These are phyloP conservation scores for Ennomos fuscantarius DNA, from an alignment of 2,888 invertebrate genomes.

Conservation along the genomic window DNA sequence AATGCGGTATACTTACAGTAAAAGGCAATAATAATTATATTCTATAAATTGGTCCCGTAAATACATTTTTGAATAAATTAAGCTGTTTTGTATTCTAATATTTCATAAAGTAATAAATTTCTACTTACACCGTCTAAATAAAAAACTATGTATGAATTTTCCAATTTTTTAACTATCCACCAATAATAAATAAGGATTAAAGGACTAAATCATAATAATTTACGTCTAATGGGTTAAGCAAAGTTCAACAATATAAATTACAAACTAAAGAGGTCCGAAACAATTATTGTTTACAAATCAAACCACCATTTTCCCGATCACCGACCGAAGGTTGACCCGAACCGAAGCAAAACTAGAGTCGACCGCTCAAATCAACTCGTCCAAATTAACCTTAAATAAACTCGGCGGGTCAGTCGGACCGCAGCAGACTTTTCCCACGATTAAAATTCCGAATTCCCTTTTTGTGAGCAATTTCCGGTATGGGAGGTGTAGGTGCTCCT, in stretches of 20 bases:
- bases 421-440: conserved; percentile 63
- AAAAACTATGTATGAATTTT: no score
- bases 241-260: conserved; percentile 33
- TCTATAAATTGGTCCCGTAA: no score
- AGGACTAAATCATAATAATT: background rate
- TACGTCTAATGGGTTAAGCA: conserved; percentile 21
- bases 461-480: conserved; percentile 57
- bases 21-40: no score
- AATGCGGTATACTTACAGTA: no score
- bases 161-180: no score
- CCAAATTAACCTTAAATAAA: conserved; percentile 80
- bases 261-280: conserved; percentile 28
- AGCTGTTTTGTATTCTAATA: no score
- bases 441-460: conserved; percentile 61
- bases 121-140: no score
- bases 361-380: conserved; percentile 65
- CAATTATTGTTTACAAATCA: conserved; percentile 48
- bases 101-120: no score
- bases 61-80: no score
- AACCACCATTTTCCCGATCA: conserved; percentile 41
- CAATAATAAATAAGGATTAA: no score
- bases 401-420: conserved; percentile 43
- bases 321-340: conserved; percentile 48
- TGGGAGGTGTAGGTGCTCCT: conserved; percentile 39
- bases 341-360: conserved; percentile 61